A percentile compares a stretch with the other conserved stretches of the same genome.
These are phyloP conservation scores for Nothura maculosa DNA, from an alignment of 2,797 vertebrate species.

Conservation along the genomic window DNA sequence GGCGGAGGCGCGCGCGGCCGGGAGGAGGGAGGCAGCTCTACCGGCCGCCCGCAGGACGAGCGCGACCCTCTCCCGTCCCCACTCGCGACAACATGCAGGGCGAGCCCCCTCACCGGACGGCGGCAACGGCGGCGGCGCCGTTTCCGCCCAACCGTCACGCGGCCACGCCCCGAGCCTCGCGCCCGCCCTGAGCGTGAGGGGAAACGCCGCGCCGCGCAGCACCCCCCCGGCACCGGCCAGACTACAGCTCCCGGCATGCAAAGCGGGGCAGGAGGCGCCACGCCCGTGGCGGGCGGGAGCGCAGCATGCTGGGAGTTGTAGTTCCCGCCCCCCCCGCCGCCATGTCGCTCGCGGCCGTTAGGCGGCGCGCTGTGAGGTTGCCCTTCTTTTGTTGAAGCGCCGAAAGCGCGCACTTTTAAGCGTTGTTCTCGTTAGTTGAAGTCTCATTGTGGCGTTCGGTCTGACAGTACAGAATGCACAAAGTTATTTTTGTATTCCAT, in stretches of 20 bases:
- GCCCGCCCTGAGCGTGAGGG: background rate
- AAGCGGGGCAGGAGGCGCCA: rapidly evolving
- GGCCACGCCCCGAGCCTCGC: background rate
- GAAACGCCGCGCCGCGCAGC: too few relatives aligned
- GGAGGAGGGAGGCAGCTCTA: background rate
- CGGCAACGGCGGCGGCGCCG: too few relatives aligned
- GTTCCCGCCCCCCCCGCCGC: rapidly evolving
- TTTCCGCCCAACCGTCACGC: background rate
- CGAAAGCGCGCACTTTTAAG: background rate
- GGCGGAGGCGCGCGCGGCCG: background rate
- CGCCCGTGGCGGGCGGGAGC: rapidly evolving
- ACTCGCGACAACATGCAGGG: rapidly evolving
- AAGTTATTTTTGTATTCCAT: background rate
- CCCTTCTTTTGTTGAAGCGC: background rate
- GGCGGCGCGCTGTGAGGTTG: too few relatives aligned
- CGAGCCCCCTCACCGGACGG: background rate
- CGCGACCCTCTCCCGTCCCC: too few relatives aligned
- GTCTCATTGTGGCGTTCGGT: background rate
- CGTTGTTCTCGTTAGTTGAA: background rate
- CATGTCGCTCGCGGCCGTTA: rapidly evolving
- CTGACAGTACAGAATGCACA: background rate
- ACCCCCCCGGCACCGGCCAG: background rate
- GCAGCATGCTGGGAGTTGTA: background rate
- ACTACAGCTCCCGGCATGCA: conserved; percentile 60
- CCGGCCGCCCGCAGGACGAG: rapidly evolving